Percentiles rank a stretch among this genome's conserved stretches.
These are phyloP conservation scores for Spodoptera litura DNA, from an alignment of 1,140 invertebrate species.

Conservation along the genomic window DNA sequence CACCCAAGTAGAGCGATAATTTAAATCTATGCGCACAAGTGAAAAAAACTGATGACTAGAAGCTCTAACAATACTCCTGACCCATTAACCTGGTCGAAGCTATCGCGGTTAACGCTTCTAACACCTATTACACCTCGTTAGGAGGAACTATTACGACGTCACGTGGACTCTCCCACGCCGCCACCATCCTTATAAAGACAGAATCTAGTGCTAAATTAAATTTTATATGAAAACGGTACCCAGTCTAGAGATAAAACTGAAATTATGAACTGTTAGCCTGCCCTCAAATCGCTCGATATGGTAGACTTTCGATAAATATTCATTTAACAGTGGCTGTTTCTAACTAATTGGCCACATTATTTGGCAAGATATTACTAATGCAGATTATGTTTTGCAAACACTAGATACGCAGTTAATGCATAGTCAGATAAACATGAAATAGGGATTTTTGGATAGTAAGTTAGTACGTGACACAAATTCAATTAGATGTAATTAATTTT, in stretches of 20 bases:
- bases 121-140: slow-evolving; percentile 38
- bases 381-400: too few species aligned
- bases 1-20: slow-evolving; percentile 20
- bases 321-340: slow-evolving; percentile 12
- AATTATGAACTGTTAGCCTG: slow-evolving; percentile 15
- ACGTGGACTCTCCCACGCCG: slow-evolving; percentile 4
- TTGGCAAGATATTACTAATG: not conserved
- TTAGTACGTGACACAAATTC: too few species aligned
- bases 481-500: too few species aligned
- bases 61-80: slow-evolving; percentile 30
- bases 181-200: slow-evolving; percentile 6
- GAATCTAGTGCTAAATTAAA: slow-evolving; percentile 7
- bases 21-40: slow-evolving; percentile 19
- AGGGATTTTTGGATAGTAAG: too few species aligned
- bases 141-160: slow-evolving; percentile 7
- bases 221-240: slow-evolving; percentile 17
- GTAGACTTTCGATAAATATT: slow-evolving; percentile 11
- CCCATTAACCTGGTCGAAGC: slow-evolving; percentile 35
- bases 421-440: too few species aligned
- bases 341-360: not conserved
- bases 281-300: not conserved
- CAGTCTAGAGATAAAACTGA: slow-evolving; percentile 6
- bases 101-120: slow-evolving; percentile 21
- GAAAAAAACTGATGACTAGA: slow-evolving; percentile 32
- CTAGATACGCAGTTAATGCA: too few species aligned